A percentile compares a stretch with the other conserved stretches of the same genome.
These are phyloP conservation scores for Sebastolobus altivelis DNA, from an alignment of 2,797 vertebrate genomes.

Conservation along the genomic window DNA sequence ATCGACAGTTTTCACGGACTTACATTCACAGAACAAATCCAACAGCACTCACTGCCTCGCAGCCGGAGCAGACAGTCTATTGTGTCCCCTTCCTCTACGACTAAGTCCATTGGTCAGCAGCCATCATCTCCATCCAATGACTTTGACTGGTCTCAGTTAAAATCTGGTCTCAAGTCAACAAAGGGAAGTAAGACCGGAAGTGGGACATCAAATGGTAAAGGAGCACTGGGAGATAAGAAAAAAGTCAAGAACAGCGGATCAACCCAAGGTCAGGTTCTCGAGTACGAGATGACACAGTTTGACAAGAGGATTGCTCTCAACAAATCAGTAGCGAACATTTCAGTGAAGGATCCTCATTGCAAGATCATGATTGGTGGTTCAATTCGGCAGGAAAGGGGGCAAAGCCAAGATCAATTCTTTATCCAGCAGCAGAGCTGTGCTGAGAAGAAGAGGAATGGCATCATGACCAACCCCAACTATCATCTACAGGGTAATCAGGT, in stretches of 20 bases:
- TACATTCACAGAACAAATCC: conserved; percentile 97
- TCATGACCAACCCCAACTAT: conserved; percentile 99
- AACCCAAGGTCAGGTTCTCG: conserved; percentile 91
- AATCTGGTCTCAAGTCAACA: conserved; percentile 91
- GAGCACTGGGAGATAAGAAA: conserved; percentile 90
- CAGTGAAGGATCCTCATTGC: conserved; percentile 89
- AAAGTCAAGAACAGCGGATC: conserved; percentile 87
- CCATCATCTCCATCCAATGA: conserved; percentile 93
- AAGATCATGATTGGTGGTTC: conserved; percentile 89
- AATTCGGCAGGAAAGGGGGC: conserved; percentile 88
- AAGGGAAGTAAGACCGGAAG: conserved; percentile 90
- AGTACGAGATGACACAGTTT: conserved; percentile 99
- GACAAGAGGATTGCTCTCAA: conserved; percentile 91
- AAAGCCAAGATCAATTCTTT: conserved; percentile 90
- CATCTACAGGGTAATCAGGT: conserved; percentile 97
- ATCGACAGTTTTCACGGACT: conserved; percentile 96
- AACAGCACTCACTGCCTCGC: conserved; percentile 97
- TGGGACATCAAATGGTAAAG: conserved; percentile 86
- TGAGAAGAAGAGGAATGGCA: conserved; percentile 97
- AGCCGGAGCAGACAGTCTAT: conserved; percentile 96
- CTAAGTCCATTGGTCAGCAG: conserved; percentile 91
- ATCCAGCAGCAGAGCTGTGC: conserved; percentile 93
- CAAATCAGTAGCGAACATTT: conserved; percentile 87
- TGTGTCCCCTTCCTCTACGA: conserved; percentile 95
- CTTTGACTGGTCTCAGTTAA: conserved; percentile 96